Base-by-base conservation (phyloP, 2,888 invertebrate species). In the Polyommatus icarus region DNA sequence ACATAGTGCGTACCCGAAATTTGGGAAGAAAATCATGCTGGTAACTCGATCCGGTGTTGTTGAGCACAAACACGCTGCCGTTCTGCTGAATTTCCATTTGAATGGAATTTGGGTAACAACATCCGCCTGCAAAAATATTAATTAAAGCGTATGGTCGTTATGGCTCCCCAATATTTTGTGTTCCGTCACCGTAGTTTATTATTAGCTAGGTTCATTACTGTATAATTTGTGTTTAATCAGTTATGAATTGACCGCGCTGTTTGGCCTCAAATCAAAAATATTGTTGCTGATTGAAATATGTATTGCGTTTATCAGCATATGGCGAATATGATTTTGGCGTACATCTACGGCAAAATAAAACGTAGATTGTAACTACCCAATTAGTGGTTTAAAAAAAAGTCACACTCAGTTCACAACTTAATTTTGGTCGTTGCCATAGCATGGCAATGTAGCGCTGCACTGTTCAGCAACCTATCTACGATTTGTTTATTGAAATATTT, bases 1-100 rank as follows among this genome's bases (percentile, higher is more conserved):
- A 20, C 61, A 54, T 10, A 20, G 24, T 24, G 24, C 12, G 20
- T 20, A n/a, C 59, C 59, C 20, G 59, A 59, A 61, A 8, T 61
- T 24, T 24, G 3, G 61, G 4, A 4, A 61, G 24, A 61, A 61
- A 61, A 61, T 10, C 61, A 61, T 61, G 61, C 3, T 10, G 24
- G 24, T 61, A 24, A 61, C 12, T 7, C 61, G 20, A 59, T n/a
- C 20, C 10, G 24, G 59, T 61, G n/a, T 20, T 20, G 20, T 3
- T 3, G 61, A 61, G 61, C 36, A 10, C 24, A 73, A 20, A 46
- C 46, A 20, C 24, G 50, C 73, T 20, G 50, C 73, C 1, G 40
- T 72, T 40, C 20, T 20, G 50, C 73, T n/a, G 40, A 73, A 72
- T 72, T 72, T 73, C 46, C 73, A 73, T 73, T 73, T 73, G 20